Base-by-base conservation (phyloP, 1,140 invertebrate species). In the Platyscapa corneri region DNA sequence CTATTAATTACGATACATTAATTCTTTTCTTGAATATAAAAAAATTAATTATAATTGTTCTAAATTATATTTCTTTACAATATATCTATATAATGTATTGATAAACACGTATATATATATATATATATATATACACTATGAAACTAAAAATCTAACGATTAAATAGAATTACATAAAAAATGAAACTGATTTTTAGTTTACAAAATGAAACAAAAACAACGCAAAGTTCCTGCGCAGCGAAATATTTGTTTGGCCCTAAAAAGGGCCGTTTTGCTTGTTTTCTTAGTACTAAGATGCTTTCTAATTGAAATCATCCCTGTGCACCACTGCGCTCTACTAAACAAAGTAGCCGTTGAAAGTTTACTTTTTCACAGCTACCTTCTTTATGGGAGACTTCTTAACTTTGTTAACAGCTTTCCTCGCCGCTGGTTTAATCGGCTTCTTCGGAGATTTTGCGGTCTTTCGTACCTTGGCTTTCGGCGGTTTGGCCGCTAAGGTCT, bases 261-360 rank as follows among this genome's bases (percentile, higher is more conserved):
- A 80, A 85, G 83, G 83, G 53, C 83, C 77, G 83, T 78, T 83
- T 76, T 37, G 39, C 1, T 34, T n/a, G n/a, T 74, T 7, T 20
- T 34, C 30, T n/a, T 27, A 12, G 27, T 65, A 80, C 60, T 34
- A 65, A 60, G 46, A 74, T 20, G 23, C 5, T 42, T 37, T 74
- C 70, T n/a, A 42, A 23, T 39, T 42, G 37, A 42, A 74, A 42
- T 42, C 6, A 42, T 39, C 37, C 7, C 30, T 20, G 5, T 34
- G 64, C 64, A 67, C 64, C 64, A 30, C 12, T 67, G 30, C 30
- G 10, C 30, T 16, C 3, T 10, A 32, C 30, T 10, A 3, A 6
- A 2, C 14, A 67, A 32, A 39, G 0, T 7, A 1, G 23, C 16
- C 34, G 32, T 10, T 5, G 10, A 64, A 6, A 37, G n/a, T 79